Evolutionary conservation across 2,888 invertebrate species (phyloP).

Genomic region (Hydrotaea cyrtoneurina): DNA sequence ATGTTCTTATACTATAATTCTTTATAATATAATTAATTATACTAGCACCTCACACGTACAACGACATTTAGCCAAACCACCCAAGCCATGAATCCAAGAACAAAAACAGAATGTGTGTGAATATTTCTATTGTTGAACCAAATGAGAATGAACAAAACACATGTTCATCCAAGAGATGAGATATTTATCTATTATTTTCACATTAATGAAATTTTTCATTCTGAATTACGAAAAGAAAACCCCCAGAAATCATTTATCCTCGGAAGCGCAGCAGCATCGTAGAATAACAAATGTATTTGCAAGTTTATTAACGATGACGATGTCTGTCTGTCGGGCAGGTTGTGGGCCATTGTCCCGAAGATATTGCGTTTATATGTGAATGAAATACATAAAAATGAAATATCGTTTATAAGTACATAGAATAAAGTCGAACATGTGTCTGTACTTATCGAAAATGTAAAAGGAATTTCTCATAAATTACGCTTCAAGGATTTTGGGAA

Average conservation of each 20-base stretch:
- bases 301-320: constrained; percentile 6
- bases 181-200: constrained; percentile 26
- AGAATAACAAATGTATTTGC: constrained; percentile 6
- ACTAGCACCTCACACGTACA: neutral
- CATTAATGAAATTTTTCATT: constrained; percentile 29
- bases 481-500: neutral
- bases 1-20: neutral
- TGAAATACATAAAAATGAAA: neutral
- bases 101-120: too few relatives aligned
- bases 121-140: too few relatives aligned
- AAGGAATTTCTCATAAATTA: neutral
- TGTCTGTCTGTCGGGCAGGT: neutral
- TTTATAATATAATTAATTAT: constrained; percentile 16
- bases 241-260: neutral
- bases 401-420: neutral
- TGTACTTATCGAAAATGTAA: neutral
- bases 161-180: neutral
- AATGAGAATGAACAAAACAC: too few relatives aligned
- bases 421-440: neutral
- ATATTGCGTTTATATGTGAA: neutral
- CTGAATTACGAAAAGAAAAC: neutral
- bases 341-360: neutral
- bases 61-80: too few relatives aligned
- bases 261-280: neutral
- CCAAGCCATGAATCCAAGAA: too few relatives aligned